Evolutionary conservation across 2,888 invertebrate genomes (phyloP).

Genomic region (Adelognathus sp.): DNA sequence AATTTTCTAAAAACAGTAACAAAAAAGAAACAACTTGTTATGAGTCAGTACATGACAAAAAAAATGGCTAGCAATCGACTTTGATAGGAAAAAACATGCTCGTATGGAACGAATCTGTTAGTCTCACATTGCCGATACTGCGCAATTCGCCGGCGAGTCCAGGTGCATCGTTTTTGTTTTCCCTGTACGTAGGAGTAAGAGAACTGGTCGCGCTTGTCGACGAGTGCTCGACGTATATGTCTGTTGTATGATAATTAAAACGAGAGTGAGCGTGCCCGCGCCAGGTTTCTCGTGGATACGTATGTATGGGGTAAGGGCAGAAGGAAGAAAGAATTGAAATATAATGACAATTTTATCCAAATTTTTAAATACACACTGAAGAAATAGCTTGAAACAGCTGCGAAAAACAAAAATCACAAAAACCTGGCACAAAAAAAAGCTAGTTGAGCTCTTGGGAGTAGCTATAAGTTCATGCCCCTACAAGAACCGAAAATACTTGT

Average conservation of each 20-base stretch:
- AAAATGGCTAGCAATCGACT: neutral
- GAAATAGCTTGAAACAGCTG: no score
- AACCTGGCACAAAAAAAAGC: no score
- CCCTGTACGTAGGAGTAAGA: neutral
- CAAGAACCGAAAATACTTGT: no score
- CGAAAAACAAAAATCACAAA: no score
- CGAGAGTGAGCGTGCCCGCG: conserved; percentile 40
- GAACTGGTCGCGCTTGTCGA: conserved; percentile 1
- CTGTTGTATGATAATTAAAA: conserved; percentile 49
- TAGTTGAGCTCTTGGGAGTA: no score
- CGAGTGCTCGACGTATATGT: conserved; percentile 11
- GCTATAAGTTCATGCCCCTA: no score
- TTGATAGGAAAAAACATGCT: neutral
- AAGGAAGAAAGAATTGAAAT: conserved; percentile 22
- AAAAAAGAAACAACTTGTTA: no score
- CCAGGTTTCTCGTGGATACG: neutral
- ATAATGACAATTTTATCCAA: no score
- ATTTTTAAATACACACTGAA: no score
- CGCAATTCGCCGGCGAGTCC: neutral
- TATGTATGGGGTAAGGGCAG: conserved; percentile 30
- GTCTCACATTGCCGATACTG: neutral
- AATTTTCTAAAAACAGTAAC: no score
- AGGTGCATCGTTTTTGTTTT: neutral
- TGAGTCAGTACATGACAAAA: neutral
- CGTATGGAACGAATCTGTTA: neutral